phyloP scores from a whole-genome alignment of 2,888 invertebrate species.

The Hipparchia sbordonii region DNA sequence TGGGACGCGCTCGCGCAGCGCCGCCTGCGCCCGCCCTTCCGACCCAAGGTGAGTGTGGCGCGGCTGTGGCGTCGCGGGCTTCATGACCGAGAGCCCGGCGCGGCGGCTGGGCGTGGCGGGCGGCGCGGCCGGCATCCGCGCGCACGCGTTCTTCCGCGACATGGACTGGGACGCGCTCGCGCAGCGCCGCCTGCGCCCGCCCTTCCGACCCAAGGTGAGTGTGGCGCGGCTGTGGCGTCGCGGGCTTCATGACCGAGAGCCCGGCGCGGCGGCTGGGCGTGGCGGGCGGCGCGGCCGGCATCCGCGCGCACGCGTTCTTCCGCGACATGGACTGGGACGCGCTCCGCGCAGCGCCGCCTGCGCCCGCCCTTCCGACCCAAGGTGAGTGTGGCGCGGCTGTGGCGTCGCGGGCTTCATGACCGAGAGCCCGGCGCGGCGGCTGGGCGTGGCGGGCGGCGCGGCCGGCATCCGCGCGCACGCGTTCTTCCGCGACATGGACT shows the following conservation, averaged over 20 bases:
- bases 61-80: slow-evolving; percentile 75
- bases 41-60: slow-evolving; percentile 90
- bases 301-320: slow-evolving; percentile 95
- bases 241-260: slow-evolving; percentile 98
- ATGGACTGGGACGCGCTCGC: slow-evolving; percentile 98
- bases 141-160: slow-evolving; percentile 96
- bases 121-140: slow-evolving; percentile 92
- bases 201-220: slow-evolving; percentile 97
- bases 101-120: slow-evolving; percentile 95
- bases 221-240: not conserved
- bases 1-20: slow-evolving; percentile 97
- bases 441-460: slow-evolving; percentile 93
- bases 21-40: slow-evolving; percentile 97
- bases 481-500: slow-evolving; percentile 97
- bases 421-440: slow-evolving; percentile 95
- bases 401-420: slow-evolving; percentile 92
- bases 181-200: slow-evolving; percentile 95
- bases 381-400: slow-evolving; percentile 74
- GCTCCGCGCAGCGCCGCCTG: slow-evolving; percentile 93
- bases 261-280: slow-evolving; percentile 97
- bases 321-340: slow-evolving; percentile 98
- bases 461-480: slow-evolving; percentile 94
- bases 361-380: slow-evolving; percentile 99
- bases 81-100: slow-evolving; percentile 98
- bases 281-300: slow-evolving; percentile 90